Conservation (phyloP, 2,113 vertebrate species). For the Emydura subglobosa region DNA sequence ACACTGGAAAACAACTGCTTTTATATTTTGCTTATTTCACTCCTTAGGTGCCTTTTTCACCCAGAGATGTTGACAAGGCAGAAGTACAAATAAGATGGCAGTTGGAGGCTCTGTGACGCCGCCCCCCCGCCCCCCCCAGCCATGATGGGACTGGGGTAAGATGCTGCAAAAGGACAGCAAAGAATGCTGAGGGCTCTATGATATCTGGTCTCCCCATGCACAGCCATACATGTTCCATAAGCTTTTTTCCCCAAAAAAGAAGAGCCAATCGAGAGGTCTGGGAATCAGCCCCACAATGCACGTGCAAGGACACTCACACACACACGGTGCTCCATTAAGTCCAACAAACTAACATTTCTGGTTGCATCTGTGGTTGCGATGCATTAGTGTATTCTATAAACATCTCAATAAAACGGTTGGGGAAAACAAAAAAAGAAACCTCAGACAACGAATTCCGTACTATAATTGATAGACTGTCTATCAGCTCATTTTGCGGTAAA, state of each 20-base stretch:
- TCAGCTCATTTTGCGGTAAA: not conserved
- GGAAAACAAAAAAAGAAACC: not conserved
- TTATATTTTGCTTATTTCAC: not conserved
- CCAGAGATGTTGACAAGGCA: not conserved
- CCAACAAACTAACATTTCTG: not conserved
- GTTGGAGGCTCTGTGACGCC: not conserved
- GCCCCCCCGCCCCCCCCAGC: too few species aligned
- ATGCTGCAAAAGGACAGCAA: not conserved
- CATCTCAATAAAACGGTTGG: slow-evolving; percentile 26
- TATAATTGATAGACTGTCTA: slow-evolving; percentile 9
- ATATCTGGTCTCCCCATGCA: too few species aligned
- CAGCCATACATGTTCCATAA: too few species aligned
- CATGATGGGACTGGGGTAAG: too few species aligned
- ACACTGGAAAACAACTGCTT: not conserved
- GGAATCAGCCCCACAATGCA: not conserved
- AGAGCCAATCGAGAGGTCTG: not conserved
- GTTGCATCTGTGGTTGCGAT: not conserved
- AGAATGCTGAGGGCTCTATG: not conserved
- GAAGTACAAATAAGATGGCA: not conserved
- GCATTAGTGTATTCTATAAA: not conserved
- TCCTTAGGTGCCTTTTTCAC: not conserved
- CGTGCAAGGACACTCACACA: not conserved
- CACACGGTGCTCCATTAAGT: not conserved
- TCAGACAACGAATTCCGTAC: not conserved
- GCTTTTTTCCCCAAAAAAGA: not conserved